These are phyloP conservation scores for Poeciliopsis retropinna DNA, from an alignment of 2,113 vertebrate species.

Conservation along the genomic window DNA sequence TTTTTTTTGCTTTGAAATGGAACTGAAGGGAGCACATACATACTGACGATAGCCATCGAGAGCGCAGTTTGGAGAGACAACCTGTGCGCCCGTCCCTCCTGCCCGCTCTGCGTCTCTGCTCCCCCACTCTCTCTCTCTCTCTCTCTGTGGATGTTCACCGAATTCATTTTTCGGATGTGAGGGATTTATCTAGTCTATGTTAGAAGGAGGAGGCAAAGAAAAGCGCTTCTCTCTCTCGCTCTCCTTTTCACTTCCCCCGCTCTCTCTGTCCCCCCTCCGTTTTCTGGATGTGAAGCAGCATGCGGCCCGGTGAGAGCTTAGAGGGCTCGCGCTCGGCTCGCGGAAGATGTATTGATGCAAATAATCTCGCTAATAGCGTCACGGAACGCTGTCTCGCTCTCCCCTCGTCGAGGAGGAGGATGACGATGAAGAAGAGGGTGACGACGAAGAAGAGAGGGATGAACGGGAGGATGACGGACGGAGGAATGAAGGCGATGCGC, in stretches of 20 bases:
- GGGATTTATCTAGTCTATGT: slow-evolving; percentile 69
- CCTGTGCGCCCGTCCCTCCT: slow-evolving; percentile 56
- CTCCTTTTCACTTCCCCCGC: background rate
- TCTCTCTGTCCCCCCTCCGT: slow-evolving; percentile 34
- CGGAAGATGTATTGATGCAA: slow-evolving; percentile 64
- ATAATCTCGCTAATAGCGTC: slow-evolving; percentile 43
- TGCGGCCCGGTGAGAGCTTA: slow-evolving; percentile 78
- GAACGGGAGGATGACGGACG: slow-evolving; percentile 54
- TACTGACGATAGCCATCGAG: slow-evolving; percentile 36
- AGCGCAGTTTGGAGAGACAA: slow-evolving; percentile 48
- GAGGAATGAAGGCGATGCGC: slow-evolving; percentile 67
- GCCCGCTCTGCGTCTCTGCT: slow-evolving; percentile 7
- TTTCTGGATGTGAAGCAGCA: slow-evolving; percentile 80
- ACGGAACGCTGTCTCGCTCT: slow-evolving; percentile 58
- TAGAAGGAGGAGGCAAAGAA: slow-evolving; percentile 64
- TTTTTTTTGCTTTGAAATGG: slow-evolving; percentile 19
- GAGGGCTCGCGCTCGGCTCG: slow-evolving; percentile 76
- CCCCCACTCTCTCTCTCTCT: background rate
- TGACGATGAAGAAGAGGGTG: slow-evolving; percentile 28
- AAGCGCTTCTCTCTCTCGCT: slow-evolving; percentile 19
- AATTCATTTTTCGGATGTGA: slow-evolving; percentile 58
- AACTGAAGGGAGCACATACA: slow-evolving; percentile 55
- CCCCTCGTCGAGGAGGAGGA: slow-evolving; percentile 48
- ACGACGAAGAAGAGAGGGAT: slow-evolving; percentile 17
- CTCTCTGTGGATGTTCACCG: slow-evolving; percentile 60